These are phyloP conservation scores for Euura saliciscinereae DNA, from an alignment of 1,140 invertebrate species.

Conservation along the genomic window DNA sequence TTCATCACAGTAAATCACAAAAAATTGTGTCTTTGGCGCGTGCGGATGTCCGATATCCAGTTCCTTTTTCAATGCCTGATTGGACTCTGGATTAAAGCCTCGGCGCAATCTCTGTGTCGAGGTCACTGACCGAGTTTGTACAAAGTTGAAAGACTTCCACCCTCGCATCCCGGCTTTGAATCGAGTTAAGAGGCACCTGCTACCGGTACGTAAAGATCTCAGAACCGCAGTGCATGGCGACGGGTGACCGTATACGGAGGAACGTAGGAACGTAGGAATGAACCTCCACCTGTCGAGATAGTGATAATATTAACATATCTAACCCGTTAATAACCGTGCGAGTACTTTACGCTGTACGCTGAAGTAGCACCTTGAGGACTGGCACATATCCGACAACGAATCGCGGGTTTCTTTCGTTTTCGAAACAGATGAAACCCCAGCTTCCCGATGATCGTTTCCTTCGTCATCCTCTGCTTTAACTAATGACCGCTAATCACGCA, in stretches of 20 bases:
- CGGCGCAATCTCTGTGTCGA: not conserved
- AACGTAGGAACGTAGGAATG: not conserved
- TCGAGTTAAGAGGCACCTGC: constrained; percentile 4
- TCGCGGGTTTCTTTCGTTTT: not conserved
- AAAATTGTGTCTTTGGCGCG: too few relatives aligned
- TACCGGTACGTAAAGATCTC: not conserved
- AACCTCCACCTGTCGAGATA: constrained; percentile 11
- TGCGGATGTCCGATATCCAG: too few relatives aligned
- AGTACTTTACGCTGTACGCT: not conserved
- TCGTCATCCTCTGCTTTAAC: not conserved
- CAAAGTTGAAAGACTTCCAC: not conserved
- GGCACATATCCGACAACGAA: not conserved
- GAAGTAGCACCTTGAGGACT: not conserved
- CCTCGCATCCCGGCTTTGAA: not conserved
- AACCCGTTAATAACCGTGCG: constrained; percentile 9
- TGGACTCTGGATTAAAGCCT: too few relatives aligned
- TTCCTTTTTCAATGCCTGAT: too few relatives aligned
- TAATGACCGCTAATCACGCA: constrained; percentile 1
- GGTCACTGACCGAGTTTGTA: not conserved
- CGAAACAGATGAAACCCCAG: not conserved
- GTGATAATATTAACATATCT: constrained; percentile 9
- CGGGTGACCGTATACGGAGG: not conserved
- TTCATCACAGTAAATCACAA: too few relatives aligned
- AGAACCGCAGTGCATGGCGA: too few relatives aligned
- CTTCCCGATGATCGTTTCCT: too few relatives aligned